Evolutionary conservation across 1,140 invertebrate genomes (phyloP).

Genomic region (Fopius arisanus): DNA sequence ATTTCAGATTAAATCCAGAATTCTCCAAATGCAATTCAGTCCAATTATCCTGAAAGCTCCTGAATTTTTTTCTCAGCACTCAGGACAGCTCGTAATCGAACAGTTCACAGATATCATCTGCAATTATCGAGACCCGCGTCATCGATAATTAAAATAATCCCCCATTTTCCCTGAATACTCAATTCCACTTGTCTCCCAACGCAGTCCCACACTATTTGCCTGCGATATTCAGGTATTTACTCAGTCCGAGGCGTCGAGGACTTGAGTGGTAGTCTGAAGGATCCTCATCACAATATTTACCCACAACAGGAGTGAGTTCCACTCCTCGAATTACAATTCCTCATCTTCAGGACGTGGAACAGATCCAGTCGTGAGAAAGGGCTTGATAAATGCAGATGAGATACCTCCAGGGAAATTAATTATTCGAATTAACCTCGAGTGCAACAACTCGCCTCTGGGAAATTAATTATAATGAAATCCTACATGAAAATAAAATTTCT

Average conservation of each 20-base stretch:
- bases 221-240: slow-evolving; percentile 42
- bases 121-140: too few relatives aligned
- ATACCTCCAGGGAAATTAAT: slow-evolving; percentile 24
- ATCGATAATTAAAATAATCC: too few relatives aligned
- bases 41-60: too few relatives aligned
- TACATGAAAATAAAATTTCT: too few relatives aligned
- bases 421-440: not conserved
- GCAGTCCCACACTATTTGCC: slow-evolving; percentile 42
- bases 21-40: too few relatives aligned
- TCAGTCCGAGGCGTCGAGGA: slow-evolving; percentile 35
- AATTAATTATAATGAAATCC: too few relatives aligned
- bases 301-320: slow-evolving; percentile 34
- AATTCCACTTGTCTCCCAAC: not conserved
- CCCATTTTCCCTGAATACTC: not conserved
- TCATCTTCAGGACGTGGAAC: slow-evolving; percentile 13
- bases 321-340: slow-evolving; percentile 41
- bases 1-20: too few relatives aligned
- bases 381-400: slow-evolving; percentile 22
- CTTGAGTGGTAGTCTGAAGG: slow-evolving; percentile 37
- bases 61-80: too few relatives aligned
- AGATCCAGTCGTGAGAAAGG: slow-evolving; percentile 35
- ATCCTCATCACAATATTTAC: slow-evolving; percentile 51
- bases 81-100: too few relatives aligned
- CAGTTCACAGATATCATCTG: too few relatives aligned
- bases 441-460: too few relatives aligned